These are phyloP conservation scores for Saxidomus purpurata DNA, from an alignment of 1,140 invertebrate species.

Conservation along the genomic window DNA sequence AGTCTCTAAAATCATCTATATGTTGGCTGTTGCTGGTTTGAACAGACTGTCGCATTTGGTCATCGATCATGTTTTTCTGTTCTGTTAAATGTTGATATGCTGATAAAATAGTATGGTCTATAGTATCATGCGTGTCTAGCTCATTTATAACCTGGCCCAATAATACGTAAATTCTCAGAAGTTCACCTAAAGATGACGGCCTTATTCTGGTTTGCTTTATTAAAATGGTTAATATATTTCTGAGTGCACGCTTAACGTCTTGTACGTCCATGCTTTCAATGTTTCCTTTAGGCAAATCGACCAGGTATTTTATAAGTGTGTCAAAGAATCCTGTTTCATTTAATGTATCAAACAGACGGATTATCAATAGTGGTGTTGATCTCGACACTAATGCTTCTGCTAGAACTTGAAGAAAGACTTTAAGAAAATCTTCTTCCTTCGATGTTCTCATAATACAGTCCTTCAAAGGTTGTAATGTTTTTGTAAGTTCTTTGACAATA, in stretches of 20 bases:
- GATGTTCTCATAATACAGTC: background rate
- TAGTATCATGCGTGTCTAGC: background rate
- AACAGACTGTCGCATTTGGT: background rate
- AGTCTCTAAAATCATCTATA: slow-evolving; percentile 80
- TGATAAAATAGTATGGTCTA: background rate
- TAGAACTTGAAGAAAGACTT: slow-evolving; percentile 21
- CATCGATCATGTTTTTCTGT: background rate
- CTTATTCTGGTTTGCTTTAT: background rate
- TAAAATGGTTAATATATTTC: background rate
- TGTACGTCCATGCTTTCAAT: background rate
- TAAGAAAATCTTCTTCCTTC: background rate
- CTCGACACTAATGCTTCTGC: background rate
- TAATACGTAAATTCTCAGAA: background rate
- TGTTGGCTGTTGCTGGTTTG: slow-evolving; percentile 50
- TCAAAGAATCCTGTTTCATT: slow-evolving; percentile 22
- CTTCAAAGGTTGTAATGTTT: background rate
- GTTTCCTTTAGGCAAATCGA: background rate
- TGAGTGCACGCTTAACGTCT: background rate
- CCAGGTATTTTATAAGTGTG: background rate
- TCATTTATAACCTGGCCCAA: background rate
- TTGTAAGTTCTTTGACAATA: slow-evolving; percentile 45
- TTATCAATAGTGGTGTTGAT: background rate
- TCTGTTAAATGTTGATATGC: background rate
- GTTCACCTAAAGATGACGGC: background rate
- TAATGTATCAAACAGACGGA: slow-evolving; percentile 9